Conservation (phyloP, 2,113 vertebrate genomes). For the Xyliphius kryptos region DNA sequence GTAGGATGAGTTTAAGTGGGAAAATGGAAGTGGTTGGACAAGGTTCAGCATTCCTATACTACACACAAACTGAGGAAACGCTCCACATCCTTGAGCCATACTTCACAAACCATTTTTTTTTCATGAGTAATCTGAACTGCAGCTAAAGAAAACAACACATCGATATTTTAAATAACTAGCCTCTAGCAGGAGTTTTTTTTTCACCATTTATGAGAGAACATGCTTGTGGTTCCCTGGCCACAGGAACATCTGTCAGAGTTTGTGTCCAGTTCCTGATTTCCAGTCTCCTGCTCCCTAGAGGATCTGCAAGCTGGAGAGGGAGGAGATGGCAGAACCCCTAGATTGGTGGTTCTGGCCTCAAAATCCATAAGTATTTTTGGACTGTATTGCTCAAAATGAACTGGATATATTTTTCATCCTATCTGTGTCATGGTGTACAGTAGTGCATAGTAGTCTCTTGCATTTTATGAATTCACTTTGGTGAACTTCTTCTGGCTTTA, state of each 20-base stretch:
- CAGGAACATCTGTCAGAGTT: conserved; percentile 60
- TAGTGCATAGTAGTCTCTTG: conserved; percentile 30
- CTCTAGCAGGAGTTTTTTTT: conserved; percentile 52
- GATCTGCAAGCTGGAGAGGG: conserved; percentile 35
- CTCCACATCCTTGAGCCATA: conserved; percentile 46
- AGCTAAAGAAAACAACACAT: conserved; percentile 54
- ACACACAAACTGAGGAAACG: conserved; percentile 41
- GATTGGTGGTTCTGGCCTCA: conserved; percentile 26
- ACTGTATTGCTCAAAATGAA: conserved; percentile 7
- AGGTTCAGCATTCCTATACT: conserved; percentile 41
- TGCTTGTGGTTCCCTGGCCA: conserved; percentile 57
- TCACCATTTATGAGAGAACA: conserved; percentile 56
- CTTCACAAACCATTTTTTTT: conserved; percentile 43
- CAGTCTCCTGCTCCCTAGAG: conserved; percentile 38
- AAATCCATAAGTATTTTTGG: conserved; percentile 28
- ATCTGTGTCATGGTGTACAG: conserved; percentile 9
- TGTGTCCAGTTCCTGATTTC: conserved; percentile 48
- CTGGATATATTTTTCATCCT: not conserved
- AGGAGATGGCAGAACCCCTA: conserved; percentile 30
- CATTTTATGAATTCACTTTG: conserved; percentile 16
- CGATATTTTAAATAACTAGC: conserved; percentile 49
- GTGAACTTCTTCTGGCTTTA: conserved; percentile 7
- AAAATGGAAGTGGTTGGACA: conserved; percentile 46
- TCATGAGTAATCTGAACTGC: conserved; percentile 40
- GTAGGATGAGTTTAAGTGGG: conserved; percentile 38